Evolutionary conservation across 2,888 invertebrate genomes (phyloP), one percentile per base, ranked within the genome.

Genomic region (Xanthostigma xanthostigma): DNA sequence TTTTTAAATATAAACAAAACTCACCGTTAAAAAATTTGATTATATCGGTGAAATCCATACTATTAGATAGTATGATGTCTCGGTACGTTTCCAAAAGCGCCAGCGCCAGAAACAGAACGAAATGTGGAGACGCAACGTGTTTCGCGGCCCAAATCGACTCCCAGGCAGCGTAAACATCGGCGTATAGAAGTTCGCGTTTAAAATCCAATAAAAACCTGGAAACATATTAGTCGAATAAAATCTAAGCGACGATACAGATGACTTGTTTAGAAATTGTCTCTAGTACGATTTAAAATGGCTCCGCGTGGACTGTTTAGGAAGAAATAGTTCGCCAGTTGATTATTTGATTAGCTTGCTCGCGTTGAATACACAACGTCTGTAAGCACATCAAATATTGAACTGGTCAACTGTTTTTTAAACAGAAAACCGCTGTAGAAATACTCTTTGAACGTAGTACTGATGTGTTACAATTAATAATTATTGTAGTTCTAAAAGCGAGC

Each of bases 21-120:
- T 71, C 62, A 93, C 94, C 94, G 69, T 95, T 96, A 63, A 95
- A 96, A 69, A 96, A 96, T 64, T 94, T 94, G 63, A 96, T 96
- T 63, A 95, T 92, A 65, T 96, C 95, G 0, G 95, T 95, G 65
- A 95, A 96, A 69, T 96, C 94, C 94, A 96, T 96, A 58, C 86
- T 80, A 68, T 96, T 95, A 46, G 91, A 87, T 40, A 96, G 72
- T 53, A 96, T 93, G 58, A 96, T 92, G 64, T 94, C 93, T 38
- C 94, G 72, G 66, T 96, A 96, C 41, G 88, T 89, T 68, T 93
- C 90, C 12, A 96, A 77, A 50, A 95, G 70, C 0, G 94, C 92
- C 55, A 96, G 73, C 1, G 94, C 94, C 52, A 96, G 76, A 69
- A 96, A 96, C 51, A 96, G 71, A 46, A 91, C 90, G 74, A 94